Evolutionary conservation across 2,888 invertebrate genomes (phyloP).

Genomic region (Ligdia adustata): DNA sequence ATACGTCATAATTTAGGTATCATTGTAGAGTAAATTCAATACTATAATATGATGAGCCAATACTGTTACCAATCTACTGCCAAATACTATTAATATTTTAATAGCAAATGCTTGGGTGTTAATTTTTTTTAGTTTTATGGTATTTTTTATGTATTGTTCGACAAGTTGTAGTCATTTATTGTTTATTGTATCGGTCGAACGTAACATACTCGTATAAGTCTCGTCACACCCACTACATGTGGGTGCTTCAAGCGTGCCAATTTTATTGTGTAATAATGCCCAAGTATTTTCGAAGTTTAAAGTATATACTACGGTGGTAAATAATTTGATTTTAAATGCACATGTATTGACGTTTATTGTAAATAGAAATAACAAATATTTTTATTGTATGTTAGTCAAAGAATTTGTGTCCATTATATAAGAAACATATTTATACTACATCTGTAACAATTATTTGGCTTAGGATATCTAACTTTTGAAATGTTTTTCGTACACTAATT

Average conservation of each 20-base stretch:
- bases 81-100: slow-evolving; percentile 11
- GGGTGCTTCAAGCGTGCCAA: background rate
- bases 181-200: too few relatives aligned
- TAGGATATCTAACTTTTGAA: slow-evolving; percentile 57
- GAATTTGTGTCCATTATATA: slow-evolving; percentile 68
- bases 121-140: background rate
- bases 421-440: slow-evolving; percentile 42
- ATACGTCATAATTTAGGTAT: slow-evolving; percentile 33
- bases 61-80: slow-evolving; percentile 11
- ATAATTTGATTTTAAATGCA: slow-evolving; percentile 37
- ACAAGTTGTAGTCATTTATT: too few relatives aligned
- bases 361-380: slow-evolving; percentile 56
- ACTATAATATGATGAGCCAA: slow-evolving; percentile 3
- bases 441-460: slow-evolving; percentile 58
- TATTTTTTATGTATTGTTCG: background rate
- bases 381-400: slow-evolving; percentile 59
- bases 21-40: slow-evolving; percentile 35
- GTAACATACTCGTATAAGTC: too few relatives aligned
- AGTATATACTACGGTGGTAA: slow-evolving; percentile 44
- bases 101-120: background rate
- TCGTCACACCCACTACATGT: too few relatives aligned
- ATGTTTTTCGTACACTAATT: slow-evolving; percentile 60
- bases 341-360: slow-evolving; percentile 55
- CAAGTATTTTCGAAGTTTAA: slow-evolving; percentile 26
- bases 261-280: background rate